Base-by-base conservation (phyloP, 2,797 vertebrate genomes). In the Gallinago stenura region DNA sequence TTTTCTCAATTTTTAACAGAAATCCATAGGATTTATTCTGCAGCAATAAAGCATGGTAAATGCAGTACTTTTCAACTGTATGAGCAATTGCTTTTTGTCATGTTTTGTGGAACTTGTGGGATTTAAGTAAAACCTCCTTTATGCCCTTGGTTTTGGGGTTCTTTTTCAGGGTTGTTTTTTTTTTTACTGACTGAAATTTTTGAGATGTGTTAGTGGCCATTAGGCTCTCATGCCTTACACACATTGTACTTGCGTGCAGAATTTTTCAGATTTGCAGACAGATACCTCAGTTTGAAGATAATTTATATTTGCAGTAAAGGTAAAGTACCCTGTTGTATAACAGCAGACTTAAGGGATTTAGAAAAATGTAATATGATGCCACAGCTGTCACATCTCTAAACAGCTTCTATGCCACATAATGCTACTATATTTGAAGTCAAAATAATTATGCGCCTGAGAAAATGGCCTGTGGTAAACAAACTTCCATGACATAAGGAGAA, bases 361-460 rank as follows among this genome's bases (percentile, higher is more conserved):
- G 95, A 88, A 89, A 95, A 48, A 93, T 95, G 70, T 91, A 95
- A 97, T 97, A 80, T 85, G 97, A 95, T 85, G 60, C 45, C 94
- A 97, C 97, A 98, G 97, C 96, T 98, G 98, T 97, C 97, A 97
- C 93, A 96, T 96, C 95, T 98, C 96, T 97, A 96, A 97, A 95
- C 93, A 95, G 83, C 94, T 97, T 98, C 95, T 88, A 87, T 95
- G 95, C 72, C 96, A 97, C 97, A 97, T 90, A 92, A 96, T 95
- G 62, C 73, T 87, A 95, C 95, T 96, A 77, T 96, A 80, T 97
- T 98, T 98, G 97, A 97, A 97, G 96, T 97, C 95, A 97, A 96
- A 97, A 97, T 91, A 97, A 97, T 96, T 95, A 95, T 77, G 77
- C 5, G 10, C 87, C 62, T 94, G 82, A 96, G 84, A 97, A 95